Base-by-base conservation (phyloP, 1,140 invertebrate genomes). In the Macrobrachium rosenbergii region DNA sequence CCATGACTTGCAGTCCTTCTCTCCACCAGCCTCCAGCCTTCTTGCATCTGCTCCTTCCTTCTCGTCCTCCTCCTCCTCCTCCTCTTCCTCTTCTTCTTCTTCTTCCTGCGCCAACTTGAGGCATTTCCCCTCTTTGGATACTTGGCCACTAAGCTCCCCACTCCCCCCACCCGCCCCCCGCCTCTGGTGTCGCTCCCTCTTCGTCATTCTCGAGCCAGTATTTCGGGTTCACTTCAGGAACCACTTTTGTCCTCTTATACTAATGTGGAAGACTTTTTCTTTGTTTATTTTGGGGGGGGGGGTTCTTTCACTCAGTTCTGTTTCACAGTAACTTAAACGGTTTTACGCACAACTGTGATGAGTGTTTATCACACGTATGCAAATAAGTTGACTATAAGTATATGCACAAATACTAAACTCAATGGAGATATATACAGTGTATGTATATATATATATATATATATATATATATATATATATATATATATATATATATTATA, bases 51-150 rank as follows among this genome's bases (percentile, higher is more conserved):
- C 72, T 37, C 52, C 72, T 45, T 14, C 14, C n/a, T 23, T 37
- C 19, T 37, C 72, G 43, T 37, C 72, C 72, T 23, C 3, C 12
- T 10, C 67, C 37, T 28, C 5, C 67, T 72, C 67, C 43, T 37
- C 43, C 67, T 72, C 67, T 72, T 37, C 43, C 67, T 72, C 67
- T 72, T 37, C 43, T 37, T 72, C 67, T 72, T 37, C 43, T 37
- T 72, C 67, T 72, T 37, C 43, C 67, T 72, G 21, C 43, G 21
- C 43, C 67, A 28, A 21, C 43, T 37, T n/a, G n/a, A n/a, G n/a
- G n/a, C n/a, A n/a, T n/a, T n/a, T n/a, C n/a, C n/a, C n/a, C n/a
- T n/a, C n/a, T n/a, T n/a, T n/a, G 10, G 2, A 28, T 37, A 72
- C 23, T 37, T 28, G 67, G 67, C 43, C 12, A 21, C 12, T 72